phyloP scores from a whole-genome alignment of 2,113 vertebrate species.

The Bolborhynchus lineola region DNA sequence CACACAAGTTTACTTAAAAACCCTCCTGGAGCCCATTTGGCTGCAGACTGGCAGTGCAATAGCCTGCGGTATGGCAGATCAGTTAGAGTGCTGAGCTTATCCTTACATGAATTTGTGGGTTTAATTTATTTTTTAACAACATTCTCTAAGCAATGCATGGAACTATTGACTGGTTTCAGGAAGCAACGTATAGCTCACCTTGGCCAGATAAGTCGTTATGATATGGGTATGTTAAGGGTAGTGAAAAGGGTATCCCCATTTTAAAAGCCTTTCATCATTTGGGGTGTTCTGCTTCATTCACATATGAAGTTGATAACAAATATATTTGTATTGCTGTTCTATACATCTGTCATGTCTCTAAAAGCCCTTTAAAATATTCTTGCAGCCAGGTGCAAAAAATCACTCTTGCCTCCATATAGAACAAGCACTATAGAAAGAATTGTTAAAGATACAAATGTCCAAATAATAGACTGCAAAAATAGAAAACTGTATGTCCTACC shows the following conservation, averaged over 20 bases:
- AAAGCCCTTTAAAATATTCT: conserved; percentile 65
- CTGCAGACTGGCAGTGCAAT: conserved; percentile 52
- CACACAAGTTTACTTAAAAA: neutral
- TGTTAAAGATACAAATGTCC: conserved; percentile 31
- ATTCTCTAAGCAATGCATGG: neutral
- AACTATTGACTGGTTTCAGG: neutral
- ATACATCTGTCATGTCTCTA: conserved; percentile 25
- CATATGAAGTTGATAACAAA: neutral
- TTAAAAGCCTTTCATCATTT: neutral
- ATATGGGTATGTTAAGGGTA: neutral
- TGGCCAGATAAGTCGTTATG: neutral
- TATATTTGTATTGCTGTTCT: conserved; percentile 37
- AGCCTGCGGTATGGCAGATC: conserved; percentile 40
- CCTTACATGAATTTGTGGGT: neutral
- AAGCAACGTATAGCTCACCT: neutral
- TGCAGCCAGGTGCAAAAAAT: conserved; percentile 30
- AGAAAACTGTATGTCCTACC: conserved; percentile 42
- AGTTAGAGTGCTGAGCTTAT: neutral
- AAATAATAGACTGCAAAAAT: conserved; percentile 20
- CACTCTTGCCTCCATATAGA: conserved; percentile 37
- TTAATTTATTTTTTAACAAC: neutral
- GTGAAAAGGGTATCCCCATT: neutral
- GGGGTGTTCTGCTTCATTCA: neutral
- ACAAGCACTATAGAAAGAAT: conserved; percentile 44
- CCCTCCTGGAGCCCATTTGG: conserved; percentile 22